Conservation (phyloP, 2,113 vertebrate genomes). For the Dascyllus trimaculatus region DNA sequence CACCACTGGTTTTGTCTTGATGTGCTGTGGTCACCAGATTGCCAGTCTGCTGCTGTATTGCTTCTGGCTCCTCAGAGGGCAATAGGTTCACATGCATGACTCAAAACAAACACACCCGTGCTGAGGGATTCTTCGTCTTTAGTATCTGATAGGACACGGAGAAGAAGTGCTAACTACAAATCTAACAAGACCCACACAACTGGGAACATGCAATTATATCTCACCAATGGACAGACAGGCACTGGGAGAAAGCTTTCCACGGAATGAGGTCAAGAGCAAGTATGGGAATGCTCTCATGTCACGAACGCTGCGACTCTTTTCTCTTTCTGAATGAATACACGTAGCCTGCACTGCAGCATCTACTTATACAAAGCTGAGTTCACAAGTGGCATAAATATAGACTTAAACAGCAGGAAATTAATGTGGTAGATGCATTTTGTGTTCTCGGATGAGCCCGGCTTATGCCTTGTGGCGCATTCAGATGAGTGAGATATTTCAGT, state of each 20-base stretch:
- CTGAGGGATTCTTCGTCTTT: constrained; percentile 24
- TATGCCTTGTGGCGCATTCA: constrained; percentile 15
- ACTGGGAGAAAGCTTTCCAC: constrained; percentile 33
- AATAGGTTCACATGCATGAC: constrained; percentile 63
- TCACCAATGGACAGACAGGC: constrained; percentile 45
- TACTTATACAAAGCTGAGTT: background rate
- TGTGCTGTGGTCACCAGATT: constrained; percentile 70
- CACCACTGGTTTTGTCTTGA: constrained; percentile 70
- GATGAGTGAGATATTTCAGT: constrained; percentile 27
- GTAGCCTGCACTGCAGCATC: background rate
- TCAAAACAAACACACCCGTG: constrained; percentile 62
- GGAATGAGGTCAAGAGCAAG: constrained; percentile 37
- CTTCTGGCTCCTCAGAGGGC: constrained; percentile 50
- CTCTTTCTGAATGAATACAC: constrained; percentile 2
- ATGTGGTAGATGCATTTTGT: constrained; percentile 12
- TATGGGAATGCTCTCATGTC: constrained; percentile 57
- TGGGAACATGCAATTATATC: constrained; percentile 72
- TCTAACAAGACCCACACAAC: constrained; percentile 63
- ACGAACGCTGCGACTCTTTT: constrained; percentile 2
- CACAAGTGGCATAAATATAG: constrained; percentile 32
- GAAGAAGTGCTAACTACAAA: constrained; percentile 72
- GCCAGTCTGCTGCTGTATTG: constrained; percentile 59
- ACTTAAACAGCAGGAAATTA: background rate
- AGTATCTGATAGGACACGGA: constrained; percentile 49
- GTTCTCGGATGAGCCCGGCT: constrained; percentile 13